phyloP scores from a whole-genome alignment of 2,797 vertebrate species.

The Danio kyathit region DNA sequence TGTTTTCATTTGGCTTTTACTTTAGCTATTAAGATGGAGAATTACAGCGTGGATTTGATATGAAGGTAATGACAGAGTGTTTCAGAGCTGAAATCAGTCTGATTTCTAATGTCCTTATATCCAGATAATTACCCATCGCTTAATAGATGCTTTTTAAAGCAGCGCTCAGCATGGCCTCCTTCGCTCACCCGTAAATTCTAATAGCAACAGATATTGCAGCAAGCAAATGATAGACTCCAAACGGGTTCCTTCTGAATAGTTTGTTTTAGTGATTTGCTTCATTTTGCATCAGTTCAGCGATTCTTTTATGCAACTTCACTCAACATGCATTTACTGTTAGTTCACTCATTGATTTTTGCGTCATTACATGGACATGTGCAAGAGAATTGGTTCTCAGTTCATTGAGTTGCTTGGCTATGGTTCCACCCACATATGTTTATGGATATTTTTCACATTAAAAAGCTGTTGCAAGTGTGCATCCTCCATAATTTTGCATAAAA shows the following conservation, averaged over 20 bases:
- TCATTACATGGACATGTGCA: not conserved
- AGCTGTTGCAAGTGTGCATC: too few species aligned
- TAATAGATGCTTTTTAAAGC: constrained; percentile 41
- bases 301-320: not conserved
- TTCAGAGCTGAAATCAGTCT: constrained; percentile 29
- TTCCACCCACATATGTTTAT: too few species aligned
- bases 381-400: not conserved
- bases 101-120: constrained; percentile 42
- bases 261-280: not conserved
- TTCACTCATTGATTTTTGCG: not conserved
- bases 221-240: constrained; percentile 15
- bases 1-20: constrained; percentile 48
- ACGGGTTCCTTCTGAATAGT: not conserved
- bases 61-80: constrained; percentile 37
- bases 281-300: not conserved
- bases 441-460: too few species aligned
- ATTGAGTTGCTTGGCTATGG: not conserved
- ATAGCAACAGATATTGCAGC: constrained; percentile 26
- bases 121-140: constrained; percentile 41
- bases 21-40: constrained; percentile 40
- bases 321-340: not conserved
- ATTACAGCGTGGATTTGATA: constrained; percentile 37
- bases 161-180: constrained; percentile 2
- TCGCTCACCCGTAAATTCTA: constrained; percentile 38
- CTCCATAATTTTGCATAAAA: too few species aligned